A percentile compares a stretch with the other conserved stretches of the same genome.
These are phyloP conservation scores for Cichladusa arquata DNA, from an alignment of 2,113 vertebrate genomes.

Conservation along the genomic window DNA sequence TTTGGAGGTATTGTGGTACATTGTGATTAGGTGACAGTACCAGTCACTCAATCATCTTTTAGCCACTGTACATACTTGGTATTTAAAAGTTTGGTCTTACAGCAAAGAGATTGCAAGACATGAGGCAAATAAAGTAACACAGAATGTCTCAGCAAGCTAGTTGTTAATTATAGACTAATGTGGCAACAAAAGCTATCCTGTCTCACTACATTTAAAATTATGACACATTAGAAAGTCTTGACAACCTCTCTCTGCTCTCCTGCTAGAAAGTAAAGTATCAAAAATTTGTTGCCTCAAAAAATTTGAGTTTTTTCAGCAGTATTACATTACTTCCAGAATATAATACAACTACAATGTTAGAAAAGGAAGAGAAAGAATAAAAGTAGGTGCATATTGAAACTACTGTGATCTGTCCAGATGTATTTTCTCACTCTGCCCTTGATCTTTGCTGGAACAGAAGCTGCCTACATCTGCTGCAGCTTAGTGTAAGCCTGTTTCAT, in stretches of 20 bases:
- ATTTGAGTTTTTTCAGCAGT: neutral
- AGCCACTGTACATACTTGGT: neutral
- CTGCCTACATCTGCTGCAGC: neutral
- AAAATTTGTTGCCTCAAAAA: neutral
- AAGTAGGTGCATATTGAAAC: neutral
- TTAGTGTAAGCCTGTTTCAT: neutral
- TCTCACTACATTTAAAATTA: neutral
- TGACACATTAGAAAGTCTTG: neutral
- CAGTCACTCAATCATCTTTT: neutral
- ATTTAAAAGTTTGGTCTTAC: neutral
- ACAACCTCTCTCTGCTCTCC: neutral
- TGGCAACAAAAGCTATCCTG: neutral
- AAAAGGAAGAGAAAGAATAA: neutral
- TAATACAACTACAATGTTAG: neutral
- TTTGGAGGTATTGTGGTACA: neutral
- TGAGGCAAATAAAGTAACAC: neutral
- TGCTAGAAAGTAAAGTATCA: neutral
- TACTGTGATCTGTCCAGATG: neutral
- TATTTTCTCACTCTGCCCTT: constrained; percentile 6
- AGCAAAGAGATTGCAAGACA: neutral
- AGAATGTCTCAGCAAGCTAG: neutral
- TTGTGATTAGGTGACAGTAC: neutral
- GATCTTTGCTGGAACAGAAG: neutral
- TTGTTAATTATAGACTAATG: neutral
- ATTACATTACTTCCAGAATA: neutral